These are phyloP conservation scores for Acrobasis suavella DNA, from an alignment of 2,888 invertebrate genomes.

Conservation along the genomic window DNA sequence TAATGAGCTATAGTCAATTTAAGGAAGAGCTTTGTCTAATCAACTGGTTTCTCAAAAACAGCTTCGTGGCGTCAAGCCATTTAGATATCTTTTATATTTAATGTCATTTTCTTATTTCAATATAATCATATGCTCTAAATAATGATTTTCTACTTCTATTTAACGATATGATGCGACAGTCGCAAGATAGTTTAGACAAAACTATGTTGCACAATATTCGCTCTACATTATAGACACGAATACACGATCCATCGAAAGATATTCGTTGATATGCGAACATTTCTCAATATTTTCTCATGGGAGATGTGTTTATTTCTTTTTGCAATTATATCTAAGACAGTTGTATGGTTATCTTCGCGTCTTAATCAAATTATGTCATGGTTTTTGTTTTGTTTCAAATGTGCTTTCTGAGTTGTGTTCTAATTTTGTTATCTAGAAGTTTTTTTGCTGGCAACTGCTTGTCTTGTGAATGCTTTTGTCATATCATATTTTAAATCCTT, in stretches of 20 bases:
- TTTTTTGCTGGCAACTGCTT: not conserved
- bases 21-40: too few species aligned
- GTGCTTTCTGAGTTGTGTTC: not conserved
- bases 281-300: slow-evolving; percentile 7
- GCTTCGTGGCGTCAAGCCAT: too few species aligned
- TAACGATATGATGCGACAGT: not conserved
- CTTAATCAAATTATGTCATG: not conserved
- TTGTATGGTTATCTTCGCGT: not conserved
- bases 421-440: not conserved
- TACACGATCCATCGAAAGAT: slow-evolving; percentile 12
- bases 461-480: not conserved
- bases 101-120: too few species aligned
- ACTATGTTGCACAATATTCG: slow-evolving; percentile 8
- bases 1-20: too few species aligned
- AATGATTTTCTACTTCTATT: not conserved
- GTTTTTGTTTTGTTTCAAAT: not conserved
- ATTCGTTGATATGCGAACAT: slow-evolving; percentile 11
- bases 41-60: too few species aligned
- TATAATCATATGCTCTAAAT: too few species aligned
- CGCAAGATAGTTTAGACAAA: not conserved
- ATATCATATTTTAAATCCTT: not conserved
- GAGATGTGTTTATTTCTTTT: slow-evolving; percentile 10
- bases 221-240: slow-evolving; percentile 10
- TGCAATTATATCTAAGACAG: slow-evolving; percentile 3
- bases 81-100: too few species aligned